A percentile compares a stretch with the other conserved stretches of the same genome.
These are phyloP conservation scores for Suncus etruscus DNA, from an alignment of 2,113 vertebrate species.

Conservation along the genomic window DNA sequence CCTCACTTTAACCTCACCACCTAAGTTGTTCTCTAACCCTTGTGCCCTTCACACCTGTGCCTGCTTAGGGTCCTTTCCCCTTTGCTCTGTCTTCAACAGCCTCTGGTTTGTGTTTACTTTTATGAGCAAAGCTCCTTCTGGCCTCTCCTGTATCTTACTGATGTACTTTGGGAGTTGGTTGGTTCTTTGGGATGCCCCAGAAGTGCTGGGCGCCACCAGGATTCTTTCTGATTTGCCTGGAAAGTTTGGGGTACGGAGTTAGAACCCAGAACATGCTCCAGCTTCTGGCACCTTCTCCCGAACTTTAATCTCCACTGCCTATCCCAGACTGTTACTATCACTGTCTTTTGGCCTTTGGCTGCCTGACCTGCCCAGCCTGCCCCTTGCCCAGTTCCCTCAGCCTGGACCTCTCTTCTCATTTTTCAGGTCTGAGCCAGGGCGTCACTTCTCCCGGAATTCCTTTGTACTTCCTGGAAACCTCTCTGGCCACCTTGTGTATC, in stretches of 20 bases:
- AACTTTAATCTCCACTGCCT: not conserved
- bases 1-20: no score
- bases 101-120: no score
- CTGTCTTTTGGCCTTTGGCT: not conserved
- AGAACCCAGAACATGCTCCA: no score
- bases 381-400: not conserved
- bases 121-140: no score
- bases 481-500: rapidly evolving
- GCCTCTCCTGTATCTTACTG: not conserved
- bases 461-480: not conserved
- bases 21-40: no score
- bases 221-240: no score
- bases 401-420: not conserved
- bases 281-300: no score
- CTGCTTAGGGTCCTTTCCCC: no score
- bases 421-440: not conserved
- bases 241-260: no score
- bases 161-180: not conserved
- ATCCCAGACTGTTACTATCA: not conserved
- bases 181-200: no score
- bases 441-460: not conserved
- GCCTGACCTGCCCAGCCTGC: not conserved
- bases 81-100: no score
- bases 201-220: no score
- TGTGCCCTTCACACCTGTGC: not conserved